These are phyloP conservation scores for Mellivora capensis DNA, from an alignment of 2,113 vertebrate species.

Conservation along the genomic window DNA sequence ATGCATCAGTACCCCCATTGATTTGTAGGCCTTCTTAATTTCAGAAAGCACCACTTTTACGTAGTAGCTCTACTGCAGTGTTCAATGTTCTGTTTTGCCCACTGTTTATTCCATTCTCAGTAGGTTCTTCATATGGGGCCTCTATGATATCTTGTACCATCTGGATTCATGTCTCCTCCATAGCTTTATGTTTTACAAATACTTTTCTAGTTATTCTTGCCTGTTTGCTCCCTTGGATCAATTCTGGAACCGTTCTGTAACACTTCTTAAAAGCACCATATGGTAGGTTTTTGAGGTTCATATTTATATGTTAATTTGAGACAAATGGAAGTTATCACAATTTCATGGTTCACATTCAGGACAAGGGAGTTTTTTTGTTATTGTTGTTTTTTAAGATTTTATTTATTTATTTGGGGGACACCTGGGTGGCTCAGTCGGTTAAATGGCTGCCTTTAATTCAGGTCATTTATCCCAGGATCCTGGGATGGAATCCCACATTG, in stretches of 20 bases:
- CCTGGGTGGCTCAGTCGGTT: too few species aligned
- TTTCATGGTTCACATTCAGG: neutral
- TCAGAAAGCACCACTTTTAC: neutral
- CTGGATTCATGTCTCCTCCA: neutral
- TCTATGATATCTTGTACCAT: neutral
- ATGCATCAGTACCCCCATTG: neutral
- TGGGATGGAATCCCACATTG: too few species aligned
- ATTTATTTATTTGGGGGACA: too few species aligned
- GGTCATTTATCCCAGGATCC: too few species aligned
- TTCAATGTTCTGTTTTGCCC: neutral
- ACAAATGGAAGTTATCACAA: neutral
- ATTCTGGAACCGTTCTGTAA: neutral
- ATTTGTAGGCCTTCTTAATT: neutral
- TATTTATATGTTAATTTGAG: neutral
- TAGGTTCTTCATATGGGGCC: rapidly evolving
- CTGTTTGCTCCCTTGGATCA: neutral
- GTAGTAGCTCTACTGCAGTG: neutral
- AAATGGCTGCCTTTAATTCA: too few species aligned
- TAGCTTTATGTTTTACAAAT: neutral
- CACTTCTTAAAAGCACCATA: neutral
- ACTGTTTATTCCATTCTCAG: neutral
- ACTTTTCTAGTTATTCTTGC: neutral
- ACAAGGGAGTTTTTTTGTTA: neutral
- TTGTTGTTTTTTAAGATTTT: neutral
- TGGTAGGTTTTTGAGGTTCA: neutral